Percentiles rank a stretch among this genome's conserved stretches.
These are phyloP conservation scores for Steinernema hermaphroditum DNA, from an alignment of 2,888 invertebrate genomes.

Conservation along the genomic window DNA sequence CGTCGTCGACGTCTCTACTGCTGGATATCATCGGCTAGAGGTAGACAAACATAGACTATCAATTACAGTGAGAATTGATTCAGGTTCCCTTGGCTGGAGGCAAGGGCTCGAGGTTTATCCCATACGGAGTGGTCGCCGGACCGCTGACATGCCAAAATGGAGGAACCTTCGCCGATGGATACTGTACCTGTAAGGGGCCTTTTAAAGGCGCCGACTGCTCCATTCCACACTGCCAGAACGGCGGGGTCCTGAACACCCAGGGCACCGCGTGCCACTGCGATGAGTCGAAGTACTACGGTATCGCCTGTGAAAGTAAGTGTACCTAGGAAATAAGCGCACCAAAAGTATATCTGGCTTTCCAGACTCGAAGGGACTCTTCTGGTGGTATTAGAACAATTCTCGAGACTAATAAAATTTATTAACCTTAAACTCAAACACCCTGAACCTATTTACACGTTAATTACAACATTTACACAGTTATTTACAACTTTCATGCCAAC, in stretches of 20 bases:
- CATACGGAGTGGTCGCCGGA: not conserved
- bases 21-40: not conserved
- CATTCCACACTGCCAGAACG: not conserved
- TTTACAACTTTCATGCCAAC: too few relatives aligned
- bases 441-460: too few relatives aligned
- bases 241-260: not conserved
- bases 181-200: not conserved
- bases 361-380: not conserved
- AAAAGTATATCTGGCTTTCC: not conserved
- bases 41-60: not conserved
- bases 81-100: not conserved
- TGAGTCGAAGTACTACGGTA: not conserved
- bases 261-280: not conserved
- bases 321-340: not conserved
- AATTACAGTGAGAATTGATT: not conserved
- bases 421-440: too few relatives aligned
- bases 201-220: constrained; percentile 3
- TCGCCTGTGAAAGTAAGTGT: not conserved
- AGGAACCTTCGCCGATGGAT: not conserved
- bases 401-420: too few relatives aligned
- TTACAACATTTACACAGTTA: too few relatives aligned
- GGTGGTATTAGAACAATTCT: too few relatives aligned
- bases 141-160: not conserved
- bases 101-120: not conserved
- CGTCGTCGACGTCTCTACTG: not conserved